Evolutionary conservation across 2,113 vertebrate species (phyloP).

Genomic region (Callorhinus ursinus): DNA sequence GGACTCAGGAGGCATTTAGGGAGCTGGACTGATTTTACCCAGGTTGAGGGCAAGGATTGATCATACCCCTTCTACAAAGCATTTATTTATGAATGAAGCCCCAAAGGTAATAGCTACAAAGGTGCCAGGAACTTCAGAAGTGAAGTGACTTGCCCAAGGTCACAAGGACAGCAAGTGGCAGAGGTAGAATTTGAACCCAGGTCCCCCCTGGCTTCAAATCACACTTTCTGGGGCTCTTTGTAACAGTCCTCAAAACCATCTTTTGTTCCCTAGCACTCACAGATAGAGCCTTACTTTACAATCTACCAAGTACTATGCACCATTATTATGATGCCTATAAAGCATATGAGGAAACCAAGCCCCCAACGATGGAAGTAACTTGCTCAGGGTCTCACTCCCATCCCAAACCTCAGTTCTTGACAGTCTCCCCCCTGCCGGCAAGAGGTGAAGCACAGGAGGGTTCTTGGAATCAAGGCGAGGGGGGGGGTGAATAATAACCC

Average conservation of each 20-base stretch:
- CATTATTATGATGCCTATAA: background rate
- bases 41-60: background rate
- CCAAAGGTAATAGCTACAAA: background rate
- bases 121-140: background rate
- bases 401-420: background rate
- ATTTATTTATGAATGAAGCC: conserved; percentile 2
- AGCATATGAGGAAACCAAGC: conserved; percentile 6
- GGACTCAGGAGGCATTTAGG: background rate
- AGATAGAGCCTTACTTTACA: background rate
- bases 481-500: background rate
- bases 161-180: background rate
- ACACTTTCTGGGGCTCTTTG: background rate
- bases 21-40: background rate
- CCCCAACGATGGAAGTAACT: background rate
- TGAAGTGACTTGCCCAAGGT: conserved; percentile 27
- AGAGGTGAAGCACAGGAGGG: background rate
- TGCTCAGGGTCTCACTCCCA: background rate
- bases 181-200: background rate
- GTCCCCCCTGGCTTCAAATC: background rate
- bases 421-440: background rate
- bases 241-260: background rate
- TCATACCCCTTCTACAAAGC: background rate
- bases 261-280: background rate
- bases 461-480: background rate
- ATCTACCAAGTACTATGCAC: background rate